phyloP scores from a whole-genome alignment of 2,113 vertebrate genomes.

The Chrysemys picta region DNA sequence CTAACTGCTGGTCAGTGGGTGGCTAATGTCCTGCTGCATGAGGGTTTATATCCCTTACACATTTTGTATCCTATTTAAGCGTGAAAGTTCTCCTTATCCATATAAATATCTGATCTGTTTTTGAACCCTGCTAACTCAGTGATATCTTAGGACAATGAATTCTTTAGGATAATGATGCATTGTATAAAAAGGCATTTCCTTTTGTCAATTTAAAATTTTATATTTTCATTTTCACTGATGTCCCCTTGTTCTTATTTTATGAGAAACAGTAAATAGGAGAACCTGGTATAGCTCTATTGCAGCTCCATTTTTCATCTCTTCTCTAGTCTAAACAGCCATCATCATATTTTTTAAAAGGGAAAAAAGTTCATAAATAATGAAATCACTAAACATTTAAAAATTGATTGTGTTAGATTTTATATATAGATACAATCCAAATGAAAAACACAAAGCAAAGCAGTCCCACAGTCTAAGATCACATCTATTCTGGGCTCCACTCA shows the following conservation, averaged over 20 bases:
- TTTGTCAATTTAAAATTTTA: too few species aligned
- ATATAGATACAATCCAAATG: background rate
- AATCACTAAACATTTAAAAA: background rate
- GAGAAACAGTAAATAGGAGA: too few species aligned
- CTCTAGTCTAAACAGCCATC: too few species aligned
- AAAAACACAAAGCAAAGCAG: background rate
- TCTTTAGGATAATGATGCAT: background rate
- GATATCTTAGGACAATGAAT: background rate
- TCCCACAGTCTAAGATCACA: fast-evolving
- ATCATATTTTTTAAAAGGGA: background rate
- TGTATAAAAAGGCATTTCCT: background rate
- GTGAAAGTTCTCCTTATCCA: background rate
- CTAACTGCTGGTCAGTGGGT: background rate
- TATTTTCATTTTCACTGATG: too few species aligned
- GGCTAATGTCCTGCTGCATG: background rate
- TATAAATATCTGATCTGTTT: background rate
- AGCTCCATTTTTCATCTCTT: too few species aligned
- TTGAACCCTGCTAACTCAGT: background rate
- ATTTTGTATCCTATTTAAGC: background rate
- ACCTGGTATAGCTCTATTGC: too few species aligned
- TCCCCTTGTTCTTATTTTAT: too few species aligned
- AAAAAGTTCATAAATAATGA: background rate
- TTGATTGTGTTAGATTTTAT: fast-evolving
- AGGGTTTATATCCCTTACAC: background rate
- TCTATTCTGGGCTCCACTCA: fast-evolving